A percentile compares a stretch with the other conserved stretches of the same genome.
Conservation (phyloP, 2,797 vertebrate species). For the Ctenochaetus hawaiiensis region DNA sequence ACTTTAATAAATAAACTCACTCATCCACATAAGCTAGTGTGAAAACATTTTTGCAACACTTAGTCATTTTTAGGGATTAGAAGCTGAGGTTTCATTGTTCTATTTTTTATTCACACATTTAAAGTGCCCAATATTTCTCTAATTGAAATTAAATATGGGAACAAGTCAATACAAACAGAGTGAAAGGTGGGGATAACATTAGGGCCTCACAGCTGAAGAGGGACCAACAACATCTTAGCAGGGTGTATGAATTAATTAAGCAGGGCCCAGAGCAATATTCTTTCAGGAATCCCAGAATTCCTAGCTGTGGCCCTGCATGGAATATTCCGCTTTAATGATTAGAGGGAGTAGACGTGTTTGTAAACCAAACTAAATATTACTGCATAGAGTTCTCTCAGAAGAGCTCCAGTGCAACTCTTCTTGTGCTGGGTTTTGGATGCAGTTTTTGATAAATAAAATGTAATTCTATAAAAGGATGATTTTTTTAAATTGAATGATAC, state of each 20-base stretch:
- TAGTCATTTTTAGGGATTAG: neutral
- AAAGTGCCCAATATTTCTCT: conserved; percentile 40
- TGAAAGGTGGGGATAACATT: conserved; percentile 69
- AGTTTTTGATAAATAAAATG: conserved; percentile 35
- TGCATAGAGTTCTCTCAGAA: conserved; percentile 22
- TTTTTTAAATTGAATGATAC: conserved; percentile 32
- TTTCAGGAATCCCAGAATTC: conserved; percentile 71
- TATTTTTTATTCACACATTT: conserved; percentile 41
- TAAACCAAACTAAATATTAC: conserved; percentile 44
- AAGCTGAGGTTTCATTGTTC: conserved; percentile 5
- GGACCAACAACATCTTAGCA: conserved; percentile 73
- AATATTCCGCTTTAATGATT: conserved; percentile 75
- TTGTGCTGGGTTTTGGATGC: conserved; percentile 5
- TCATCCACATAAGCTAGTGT: neutral
- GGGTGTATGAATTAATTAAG: conserved; percentile 81
- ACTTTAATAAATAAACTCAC: neutral
- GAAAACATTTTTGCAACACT: neutral
- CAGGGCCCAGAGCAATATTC: conserved; percentile 74
- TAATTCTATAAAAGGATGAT: conserved; percentile 45
- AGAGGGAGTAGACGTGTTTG: conserved; percentile 66
- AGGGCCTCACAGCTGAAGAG: conserved; percentile 68
- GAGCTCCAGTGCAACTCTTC: conserved; percentile 23
- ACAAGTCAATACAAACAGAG: conserved; percentile 54
- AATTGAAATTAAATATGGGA: conserved; percentile 69
- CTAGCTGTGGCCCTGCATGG: conserved; percentile 60